Conservation (phyloP, 2,113 vertebrate genomes). For the Odocoileus hemionus region DNA sequence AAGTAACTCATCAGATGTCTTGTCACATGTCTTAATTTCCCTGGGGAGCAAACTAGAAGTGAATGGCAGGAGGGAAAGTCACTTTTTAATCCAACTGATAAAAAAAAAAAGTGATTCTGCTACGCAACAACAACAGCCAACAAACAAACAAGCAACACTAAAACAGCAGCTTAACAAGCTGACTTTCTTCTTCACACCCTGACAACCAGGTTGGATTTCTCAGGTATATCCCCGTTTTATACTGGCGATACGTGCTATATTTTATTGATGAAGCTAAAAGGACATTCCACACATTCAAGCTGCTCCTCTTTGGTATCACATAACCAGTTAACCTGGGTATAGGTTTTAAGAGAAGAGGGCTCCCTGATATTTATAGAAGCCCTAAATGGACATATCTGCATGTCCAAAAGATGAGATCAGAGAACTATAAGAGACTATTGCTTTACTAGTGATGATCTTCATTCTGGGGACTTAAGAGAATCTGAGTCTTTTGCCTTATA, state of each 20-base stretch:
- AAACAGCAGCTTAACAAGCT: not conserved
- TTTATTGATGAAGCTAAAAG: not conserved
- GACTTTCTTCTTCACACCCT: not conserved
- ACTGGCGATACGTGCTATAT: not conserved
- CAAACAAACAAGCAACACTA: not conserved
- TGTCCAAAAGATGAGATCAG: not conserved
- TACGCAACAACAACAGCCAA: not conserved
- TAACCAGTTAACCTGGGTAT: not conserved
- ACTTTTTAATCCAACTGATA: not conserved
- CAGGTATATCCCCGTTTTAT: not conserved
- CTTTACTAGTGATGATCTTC: not conserved
- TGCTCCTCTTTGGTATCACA: not conserved
- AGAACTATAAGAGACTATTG: not conserved
- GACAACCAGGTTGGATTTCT: not conserved
- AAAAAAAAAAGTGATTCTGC: not conserved
- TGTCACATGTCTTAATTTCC: not conserved
- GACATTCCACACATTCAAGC: not conserved
- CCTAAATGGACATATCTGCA: not conserved
- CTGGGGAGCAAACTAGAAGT: not conserved
- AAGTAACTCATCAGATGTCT: not conserved
- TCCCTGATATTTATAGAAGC: not conserved
- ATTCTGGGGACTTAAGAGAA: not conserved
- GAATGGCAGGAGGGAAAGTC: not conserved
- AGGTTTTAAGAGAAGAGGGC: not conserved
- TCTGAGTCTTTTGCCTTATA: not conserved